These are phyloP conservation scores for Grapholita molesta DNA, from an alignment of 1,140 invertebrate genomes.

Conservation along the genomic window DNA sequence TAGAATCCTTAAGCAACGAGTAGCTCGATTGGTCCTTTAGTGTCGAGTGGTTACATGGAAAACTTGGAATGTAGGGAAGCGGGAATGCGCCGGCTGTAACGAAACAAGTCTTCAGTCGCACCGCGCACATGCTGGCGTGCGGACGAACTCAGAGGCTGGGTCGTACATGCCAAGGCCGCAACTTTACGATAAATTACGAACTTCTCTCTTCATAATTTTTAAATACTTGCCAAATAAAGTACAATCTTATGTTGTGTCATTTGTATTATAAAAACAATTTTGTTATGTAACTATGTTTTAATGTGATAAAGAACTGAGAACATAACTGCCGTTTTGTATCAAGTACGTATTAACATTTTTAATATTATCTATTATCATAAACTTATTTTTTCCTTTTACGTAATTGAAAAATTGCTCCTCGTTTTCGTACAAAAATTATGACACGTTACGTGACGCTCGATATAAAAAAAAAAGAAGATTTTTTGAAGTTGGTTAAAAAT, in stretches of 20 bases:
- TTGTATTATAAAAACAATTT: background rate
- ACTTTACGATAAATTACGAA: slow-evolving; percentile 61
- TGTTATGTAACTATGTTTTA: background rate
- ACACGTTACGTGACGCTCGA: too few species aligned
- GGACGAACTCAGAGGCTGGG: slow-evolving; percentile 35
- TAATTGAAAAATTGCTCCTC: too few species aligned
- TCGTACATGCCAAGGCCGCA: slow-evolving; percentile 53
- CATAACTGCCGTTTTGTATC: background rate
- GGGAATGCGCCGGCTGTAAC: slow-evolving; percentile 56
- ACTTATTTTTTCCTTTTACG: too few species aligned
- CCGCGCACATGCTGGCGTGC: slow-evolving; percentile 55
- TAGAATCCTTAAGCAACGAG: slow-evolving; percentile 6
- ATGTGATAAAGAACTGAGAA: background rate
- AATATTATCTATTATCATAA: background rate
- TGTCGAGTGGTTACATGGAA: slow-evolving; percentile 30
- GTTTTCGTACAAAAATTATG: too few species aligned
- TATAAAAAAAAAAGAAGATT: too few species aligned
- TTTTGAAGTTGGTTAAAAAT: too few species aligned
- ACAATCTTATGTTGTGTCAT: background rate
- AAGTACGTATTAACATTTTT: slow-evolving; percentile 1
- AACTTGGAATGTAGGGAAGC: slow-evolving; percentile 71
- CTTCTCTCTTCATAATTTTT: slow-evolving; percentile 23
- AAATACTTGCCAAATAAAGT: background rate
- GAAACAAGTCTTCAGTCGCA: slow-evolving; percentile 66
- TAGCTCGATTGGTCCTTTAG: slow-evolving; percentile 30